Evolutionary conservation across 2,888 invertebrate species (phyloP).

Genomic region (Hirudinaria manillensis): DNA sequence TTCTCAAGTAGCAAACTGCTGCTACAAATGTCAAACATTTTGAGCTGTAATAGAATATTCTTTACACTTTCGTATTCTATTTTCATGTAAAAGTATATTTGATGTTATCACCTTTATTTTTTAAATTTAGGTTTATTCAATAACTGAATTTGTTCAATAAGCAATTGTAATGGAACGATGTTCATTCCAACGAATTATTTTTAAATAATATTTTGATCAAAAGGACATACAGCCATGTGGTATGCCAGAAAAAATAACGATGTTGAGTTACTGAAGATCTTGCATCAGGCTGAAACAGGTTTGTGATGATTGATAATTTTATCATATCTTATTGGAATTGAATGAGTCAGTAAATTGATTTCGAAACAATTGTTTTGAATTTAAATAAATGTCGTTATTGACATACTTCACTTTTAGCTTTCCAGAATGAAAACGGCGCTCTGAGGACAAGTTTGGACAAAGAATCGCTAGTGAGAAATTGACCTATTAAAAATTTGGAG

Average conservation of each 20-base stretch:
- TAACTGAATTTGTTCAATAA: too few relatives aligned
- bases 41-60: too few relatives aligned
- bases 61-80: too few relatives aligned
- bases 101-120: too few relatives aligned
- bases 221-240: constrained; percentile 35
- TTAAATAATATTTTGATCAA: not conserved
- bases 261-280: constrained; percentile 25
- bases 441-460: not conserved
- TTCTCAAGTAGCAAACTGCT: too few relatives aligned
- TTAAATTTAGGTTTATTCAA: too few relatives aligned
- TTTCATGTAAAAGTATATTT: too few relatives aligned
- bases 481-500: not conserved
- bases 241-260: constrained; percentile 31
- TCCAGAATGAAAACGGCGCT: not conserved
- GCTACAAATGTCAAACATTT: too few relatives aligned
- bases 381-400: not conserved
- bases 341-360: not conserved
- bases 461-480: not conserved
- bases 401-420: too few relatives aligned
- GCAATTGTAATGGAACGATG: too few relatives aligned
- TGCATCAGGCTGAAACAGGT: constrained; percentile 12
- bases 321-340: not conserved
- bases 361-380: not conserved
- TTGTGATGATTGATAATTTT: not conserved
- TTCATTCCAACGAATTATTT: too few relatives aligned